These are phyloP conservation scores for Bimastos eiseni DNA, from an alignment of 2,888 invertebrate species.

Conservation along the genomic window DNA sequence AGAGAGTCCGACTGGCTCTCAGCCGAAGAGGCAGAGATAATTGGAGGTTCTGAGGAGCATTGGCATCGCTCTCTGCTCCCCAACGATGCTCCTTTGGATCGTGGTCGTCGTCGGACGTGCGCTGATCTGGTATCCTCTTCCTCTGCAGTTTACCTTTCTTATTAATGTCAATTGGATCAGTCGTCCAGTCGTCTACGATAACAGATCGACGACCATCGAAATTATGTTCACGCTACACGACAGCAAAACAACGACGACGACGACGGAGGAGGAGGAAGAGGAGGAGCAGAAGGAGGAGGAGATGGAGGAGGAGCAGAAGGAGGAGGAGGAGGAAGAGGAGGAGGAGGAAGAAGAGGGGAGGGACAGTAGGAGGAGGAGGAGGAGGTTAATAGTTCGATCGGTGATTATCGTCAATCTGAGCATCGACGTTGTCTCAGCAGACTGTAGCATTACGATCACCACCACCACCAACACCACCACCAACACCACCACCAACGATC, in stretches of 20 bases:
- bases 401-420: not conserved
- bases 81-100: not conserved
- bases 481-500: not conserved
- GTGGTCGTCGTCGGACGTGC: not conserved
- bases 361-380: not conserved
- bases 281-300: too few species aligned
- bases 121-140: not conserved
- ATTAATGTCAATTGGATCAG: not conserved
- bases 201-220: not conserved
- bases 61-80: not conserved
- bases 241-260: not conserved
- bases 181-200: not conserved
- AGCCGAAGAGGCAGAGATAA: not conserved
- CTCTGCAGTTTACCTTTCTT: not conserved
- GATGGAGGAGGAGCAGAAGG: too few species aligned
- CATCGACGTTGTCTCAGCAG: not conserved
- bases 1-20: not conserved
- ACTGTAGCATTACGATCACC: not conserved
- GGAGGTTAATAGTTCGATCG: not conserved
- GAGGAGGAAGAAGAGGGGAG: too few species aligned
- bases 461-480: not conserved
- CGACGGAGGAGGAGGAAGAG: too few species aligned
- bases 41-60: not conserved
- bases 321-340: too few species aligned
- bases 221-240: not conserved